phyloP scores from a whole-genome alignment of 2,888 invertebrate genomes.

The Plemyria rubiginata region DNA sequence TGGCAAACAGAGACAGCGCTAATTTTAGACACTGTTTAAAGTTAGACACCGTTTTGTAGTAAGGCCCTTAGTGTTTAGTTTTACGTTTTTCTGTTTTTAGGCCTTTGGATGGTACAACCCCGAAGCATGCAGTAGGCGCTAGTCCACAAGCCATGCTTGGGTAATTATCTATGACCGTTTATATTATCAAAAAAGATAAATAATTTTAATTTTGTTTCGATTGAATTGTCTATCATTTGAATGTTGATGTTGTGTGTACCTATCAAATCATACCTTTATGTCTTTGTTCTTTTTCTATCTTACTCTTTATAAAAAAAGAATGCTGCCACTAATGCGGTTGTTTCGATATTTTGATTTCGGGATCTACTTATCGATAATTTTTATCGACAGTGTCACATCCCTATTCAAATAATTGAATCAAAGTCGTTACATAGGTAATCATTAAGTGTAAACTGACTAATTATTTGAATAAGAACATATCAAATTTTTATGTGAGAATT shows the following conservation, averaged over 20 bases:
- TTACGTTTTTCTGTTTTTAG: constrained; percentile 86
- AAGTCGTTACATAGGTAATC: constrained; percentile 4
- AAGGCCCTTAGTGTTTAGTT: constrained; percentile 71
- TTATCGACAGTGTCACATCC: constrained; percentile 15
- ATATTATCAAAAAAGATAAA: constrained; percentile 22
- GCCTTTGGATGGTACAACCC: constrained; percentile 86
- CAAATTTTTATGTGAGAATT: not conserved
- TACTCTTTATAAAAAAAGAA: not conserved
- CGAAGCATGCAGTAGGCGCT: constrained; percentile 85
- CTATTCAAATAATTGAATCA: constrained; percentile 11
- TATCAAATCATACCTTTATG: constrained; percentile 2
- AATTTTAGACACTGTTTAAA: no score
- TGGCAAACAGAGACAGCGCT: no score
- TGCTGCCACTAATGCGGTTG: constrained; percentile 29
- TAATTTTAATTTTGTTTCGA: not conserved
- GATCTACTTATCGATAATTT: constrained; percentile 9
- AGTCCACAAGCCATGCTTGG: constrained; percentile 86
- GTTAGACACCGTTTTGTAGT: no score
- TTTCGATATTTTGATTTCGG: constrained; percentile 26
- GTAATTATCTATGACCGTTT: constrained; percentile 79
- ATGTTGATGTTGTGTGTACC: constrained; percentile 27
- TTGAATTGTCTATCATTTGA: constrained; percentile 6
- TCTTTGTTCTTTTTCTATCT: constrained; percentile 10
- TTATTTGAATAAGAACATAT: constrained; percentile 3
- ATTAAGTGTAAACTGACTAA: constrained; percentile 2